A percentile compares a stretch with the other conserved stretches of the same genome.
phyloP scores from a whole-genome alignment of 2,113 vertebrate genomes.

The Aphyosemion australe region DNA sequence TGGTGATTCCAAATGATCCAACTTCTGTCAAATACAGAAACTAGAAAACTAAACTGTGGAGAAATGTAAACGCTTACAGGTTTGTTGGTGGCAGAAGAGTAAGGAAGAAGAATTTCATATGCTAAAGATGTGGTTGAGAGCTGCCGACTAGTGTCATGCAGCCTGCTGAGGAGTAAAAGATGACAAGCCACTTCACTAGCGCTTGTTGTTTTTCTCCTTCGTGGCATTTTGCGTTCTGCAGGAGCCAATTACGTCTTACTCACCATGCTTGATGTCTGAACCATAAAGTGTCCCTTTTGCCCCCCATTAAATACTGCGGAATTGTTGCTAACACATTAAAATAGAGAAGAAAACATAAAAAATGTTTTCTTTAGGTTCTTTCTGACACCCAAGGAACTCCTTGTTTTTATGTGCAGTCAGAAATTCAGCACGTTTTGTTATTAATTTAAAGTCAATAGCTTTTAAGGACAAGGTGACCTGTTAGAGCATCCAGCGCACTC shows the following conservation, averaged over 20 bases:
- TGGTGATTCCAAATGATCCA: background rate
- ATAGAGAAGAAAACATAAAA: background rate
- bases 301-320: background rate
- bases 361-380: background rate
- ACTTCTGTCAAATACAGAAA: background rate
- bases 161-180: slow-evolving; percentile 17
- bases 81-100: background rate
- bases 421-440: slow-evolving; percentile 22
- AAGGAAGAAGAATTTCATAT: slow-evolving; percentile 2
- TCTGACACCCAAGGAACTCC: background rate
- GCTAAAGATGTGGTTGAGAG: slow-evolving; percentile 7
- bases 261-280: slow-evolving; percentile 14
- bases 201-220: slow-evolving; percentile 34
- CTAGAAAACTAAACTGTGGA: background rate
- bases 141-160: slow-evolving; percentile 24
- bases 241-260: slow-evolving; percentile 50
- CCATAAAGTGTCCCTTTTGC: slow-evolving; percentile 25
- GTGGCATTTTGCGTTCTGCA: slow-evolving; percentile 45
- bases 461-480: slow-evolving; percentile 50
- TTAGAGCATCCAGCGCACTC: slow-evolving; percentile 9
- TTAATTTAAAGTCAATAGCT: slow-evolving; percentile 43
- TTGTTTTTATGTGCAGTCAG: background rate
- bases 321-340: slow-evolving; percentile 14
- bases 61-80: slow-evolving; percentile 11
- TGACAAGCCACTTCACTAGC: slow-evolving; percentile 20